Base-by-base conservation (phyloP, 2,113 vertebrate genomes). In the Symphodus melops region DNA sequence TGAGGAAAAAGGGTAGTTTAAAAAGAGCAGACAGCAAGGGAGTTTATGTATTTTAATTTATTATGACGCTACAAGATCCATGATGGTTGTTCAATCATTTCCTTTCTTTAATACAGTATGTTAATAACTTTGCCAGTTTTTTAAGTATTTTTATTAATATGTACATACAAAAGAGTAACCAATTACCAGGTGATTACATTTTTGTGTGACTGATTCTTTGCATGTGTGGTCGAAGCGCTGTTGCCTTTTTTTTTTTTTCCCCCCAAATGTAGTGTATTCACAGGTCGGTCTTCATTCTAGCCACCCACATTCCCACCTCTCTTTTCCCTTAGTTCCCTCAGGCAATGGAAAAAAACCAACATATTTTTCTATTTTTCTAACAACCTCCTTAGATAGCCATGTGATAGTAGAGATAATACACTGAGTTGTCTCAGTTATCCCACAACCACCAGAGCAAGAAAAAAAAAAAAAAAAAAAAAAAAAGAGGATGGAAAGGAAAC, bases 131-230 rank as follows among this genome's bases (percentile, higher is more conserved):
- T 86, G 76, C 63, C 70, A 83, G 71, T 77, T 70, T 33, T 33
- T 33, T 33, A 33, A 33, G 72, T 81, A 37, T 36, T 75, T 83
- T 57, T 25, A 62, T 81, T 81, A 81, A 85, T 81, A 82, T 86
- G 69, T 90, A 89, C 80, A 90, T 89, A 92, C 79, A 90, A 91
- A 89, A 88, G 75, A 87, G 78, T 83, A 90, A 89, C 85, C 74
- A 89, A 87, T 88, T 86, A 88, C 58, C 66, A 62, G 62, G 72
- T 76, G 83, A 75, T 75, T 81, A 84, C 75, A 88, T 74, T 61
- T 57, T 53, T 75, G 68, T 76, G 75, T 82, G 83, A 85, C 77
- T 82, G 49, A 68, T 62, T 76, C 25, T 61, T 70, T 81, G 79
- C 68, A 70, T 58, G 67, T 76, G 77, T 85, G 80, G 61, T 73